phyloP scores from a whole-genome alignment of 2,797 vertebrate species.

The Leptatherina wallacei region DNA sequence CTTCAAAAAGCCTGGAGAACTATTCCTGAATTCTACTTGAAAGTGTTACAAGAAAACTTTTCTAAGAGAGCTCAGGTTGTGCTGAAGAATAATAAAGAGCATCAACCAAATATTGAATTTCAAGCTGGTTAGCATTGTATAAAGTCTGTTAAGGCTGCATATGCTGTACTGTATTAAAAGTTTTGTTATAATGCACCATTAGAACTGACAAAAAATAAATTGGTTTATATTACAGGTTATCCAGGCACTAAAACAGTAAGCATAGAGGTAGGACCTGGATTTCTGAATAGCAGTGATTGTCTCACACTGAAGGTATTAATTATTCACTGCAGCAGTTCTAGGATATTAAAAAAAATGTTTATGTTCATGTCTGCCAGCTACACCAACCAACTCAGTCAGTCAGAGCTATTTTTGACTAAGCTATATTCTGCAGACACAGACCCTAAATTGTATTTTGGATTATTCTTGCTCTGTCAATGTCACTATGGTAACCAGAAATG shows the following conservation, averaged over 20 bases:
- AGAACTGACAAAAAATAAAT: background rate
- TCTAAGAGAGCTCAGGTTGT: too few species aligned
- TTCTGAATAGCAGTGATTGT: constrained; percentile 6
- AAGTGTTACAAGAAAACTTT: too few species aligned
- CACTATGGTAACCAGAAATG: background rate
- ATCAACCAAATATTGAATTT: too few species aligned
- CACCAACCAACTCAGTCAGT: constrained; percentile 16
- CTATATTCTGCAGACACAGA: constrained; percentile 2
- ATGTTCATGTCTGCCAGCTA: constrained; percentile 16
- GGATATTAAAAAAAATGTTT: constrained; percentile 29
- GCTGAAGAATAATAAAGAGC: too few species aligned
- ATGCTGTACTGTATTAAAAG: too few species aligned
- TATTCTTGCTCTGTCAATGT: constrained; percentile 9
- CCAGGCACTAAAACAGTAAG: background rate
- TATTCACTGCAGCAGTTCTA: constrained; percentile 31
- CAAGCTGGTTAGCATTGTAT: too few species aligned
- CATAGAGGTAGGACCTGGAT: background rate
- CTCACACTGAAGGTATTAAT: constrained; percentile 12
- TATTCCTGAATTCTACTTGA: too few species aligned
- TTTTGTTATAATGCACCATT: background rate
- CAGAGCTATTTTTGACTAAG: constrained; percentile 19
- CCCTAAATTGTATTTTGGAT: constrained; percentile 13
- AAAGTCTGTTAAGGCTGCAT: too few species aligned
- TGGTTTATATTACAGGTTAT: background rate
- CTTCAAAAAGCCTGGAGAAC: too few species aligned